These are phyloP conservation scores for Oreochromis tanganicae DNA, from an alignment of 2,113 vertebrate genomes.

Conservation along the genomic window DNA sequence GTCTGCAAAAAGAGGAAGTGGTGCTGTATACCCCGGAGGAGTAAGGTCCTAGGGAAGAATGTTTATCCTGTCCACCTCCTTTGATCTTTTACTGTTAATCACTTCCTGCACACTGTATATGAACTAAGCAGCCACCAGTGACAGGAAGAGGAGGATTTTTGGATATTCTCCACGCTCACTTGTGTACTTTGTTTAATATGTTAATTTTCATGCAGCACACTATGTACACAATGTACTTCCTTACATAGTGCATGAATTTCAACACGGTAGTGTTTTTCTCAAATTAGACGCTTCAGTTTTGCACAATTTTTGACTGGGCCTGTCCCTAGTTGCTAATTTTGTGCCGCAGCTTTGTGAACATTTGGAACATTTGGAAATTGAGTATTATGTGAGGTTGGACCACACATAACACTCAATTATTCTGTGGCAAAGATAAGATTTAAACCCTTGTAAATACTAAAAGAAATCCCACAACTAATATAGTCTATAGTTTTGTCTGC, in stretches of 20 bases:
- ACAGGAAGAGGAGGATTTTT: slow-evolving; percentile 26
- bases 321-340: background rate
- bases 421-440: background rate
- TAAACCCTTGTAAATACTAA: background rate
- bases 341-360: background rate
- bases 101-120: slow-evolving; percentile 80
- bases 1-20: slow-evolving; percentile 76
- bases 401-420: background rate
- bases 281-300: background rate
- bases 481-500: background rate
- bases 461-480: background rate
- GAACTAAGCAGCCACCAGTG: slow-evolving; percentile 56
- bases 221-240: background rate
- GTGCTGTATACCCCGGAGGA: slow-evolving; percentile 71
- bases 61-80: slow-evolving; percentile 78
- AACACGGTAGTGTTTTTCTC: background rate
- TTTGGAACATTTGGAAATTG: background rate
- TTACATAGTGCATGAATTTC: background rate
- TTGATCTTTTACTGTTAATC: slow-evolving; percentile 81
- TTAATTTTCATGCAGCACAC: background rate
- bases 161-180: background rate
- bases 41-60: slow-evolving; percentile 71
- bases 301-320: background rate
- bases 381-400: background rate
- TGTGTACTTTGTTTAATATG: background rate